A percentile compares a stretch with the other conserved stretches of the same genome.
phyloP scores from a whole-genome alignment of 2,797 vertebrate genomes.

The Bucorvus abyssinicus region DNA sequence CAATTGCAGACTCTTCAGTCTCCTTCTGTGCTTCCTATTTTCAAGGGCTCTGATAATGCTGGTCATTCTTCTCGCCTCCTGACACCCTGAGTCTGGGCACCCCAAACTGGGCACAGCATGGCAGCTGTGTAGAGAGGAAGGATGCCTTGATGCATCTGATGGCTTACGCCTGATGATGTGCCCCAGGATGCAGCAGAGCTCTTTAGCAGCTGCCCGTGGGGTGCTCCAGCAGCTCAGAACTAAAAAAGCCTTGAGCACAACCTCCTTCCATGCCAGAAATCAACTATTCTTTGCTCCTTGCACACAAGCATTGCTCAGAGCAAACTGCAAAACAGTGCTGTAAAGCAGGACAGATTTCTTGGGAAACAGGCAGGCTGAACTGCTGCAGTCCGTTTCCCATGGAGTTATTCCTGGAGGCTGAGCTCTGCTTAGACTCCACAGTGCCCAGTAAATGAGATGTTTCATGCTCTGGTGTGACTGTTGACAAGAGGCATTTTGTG shows the following conservation, averaged over 20 bases:
- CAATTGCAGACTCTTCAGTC: neutral
- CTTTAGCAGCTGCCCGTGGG: neutral
- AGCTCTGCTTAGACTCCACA: neutral
- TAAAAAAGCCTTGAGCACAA: neutral
- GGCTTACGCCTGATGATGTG: neutral
- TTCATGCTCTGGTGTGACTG: neutral
- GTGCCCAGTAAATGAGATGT: neutral
- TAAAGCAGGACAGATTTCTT: neutral
- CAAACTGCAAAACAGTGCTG: neutral
- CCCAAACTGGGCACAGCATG: neutral
- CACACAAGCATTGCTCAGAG: neutral
- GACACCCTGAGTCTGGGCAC: neutral
- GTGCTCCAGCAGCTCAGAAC: neutral
- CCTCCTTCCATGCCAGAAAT: neutral
- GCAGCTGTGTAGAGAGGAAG: neutral
- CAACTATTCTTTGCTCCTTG: neutral
- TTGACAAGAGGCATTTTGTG: neutral
- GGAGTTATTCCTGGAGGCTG: neutral
- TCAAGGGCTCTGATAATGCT: neutral
- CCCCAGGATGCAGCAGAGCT: neutral
- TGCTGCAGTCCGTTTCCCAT: fast-evolving
- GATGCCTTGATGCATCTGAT: neutral
- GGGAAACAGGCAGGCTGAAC: neutral
- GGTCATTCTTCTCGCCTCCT: neutral
- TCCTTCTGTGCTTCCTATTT: neutral